These are phyloP conservation scores for Dasypus novemcinctus DNA, from an alignment of 2,113 vertebrate species.

Conservation along the genomic window DNA sequence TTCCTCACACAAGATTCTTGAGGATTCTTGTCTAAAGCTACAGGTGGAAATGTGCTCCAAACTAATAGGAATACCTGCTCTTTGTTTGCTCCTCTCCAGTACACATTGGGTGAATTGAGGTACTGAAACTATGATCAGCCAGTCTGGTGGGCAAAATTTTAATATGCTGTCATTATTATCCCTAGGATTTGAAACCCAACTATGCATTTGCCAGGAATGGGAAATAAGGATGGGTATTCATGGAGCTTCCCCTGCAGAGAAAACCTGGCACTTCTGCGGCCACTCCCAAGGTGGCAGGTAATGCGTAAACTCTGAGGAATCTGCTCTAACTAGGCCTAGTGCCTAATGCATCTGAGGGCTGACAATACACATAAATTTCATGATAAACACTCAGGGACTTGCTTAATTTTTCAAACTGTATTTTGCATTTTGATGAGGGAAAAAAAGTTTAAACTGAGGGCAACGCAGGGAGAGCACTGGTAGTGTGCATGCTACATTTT, in stretches of 20 bases:
- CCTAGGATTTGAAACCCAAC: slow-evolving; percentile 54
- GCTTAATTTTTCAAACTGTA: slow-evolving; percentile 81
- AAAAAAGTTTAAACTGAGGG: slow-evolving; percentile 57
- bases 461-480: slow-evolving; percentile 68
- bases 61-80: background rate
- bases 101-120: slow-evolving; percentile 49
- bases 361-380: slow-evolving; percentile 77
- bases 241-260: slow-evolving; percentile 62
- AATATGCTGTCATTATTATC: slow-evolving; percentile 54
- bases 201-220: slow-evolving; percentile 61
- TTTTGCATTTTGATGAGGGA: slow-evolving; percentile 82
- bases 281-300: slow-evolving; percentile 62
- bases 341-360: slow-evolving; percentile 66
- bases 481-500: slow-evolving; percentile 72
- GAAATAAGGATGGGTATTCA: slow-evolving; percentile 65
- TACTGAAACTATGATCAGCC: slow-evolving; percentile 67
- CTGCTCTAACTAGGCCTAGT: slow-evolving; percentile 66
- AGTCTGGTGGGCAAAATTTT: slow-evolving; percentile 61
- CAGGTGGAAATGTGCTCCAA: slow-evolving; percentile 62
- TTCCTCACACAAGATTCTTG: background rate
- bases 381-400: slow-evolving; percentile 73
- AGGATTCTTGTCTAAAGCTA: slow-evolving; percentile 31
- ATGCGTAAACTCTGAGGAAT: slow-evolving; percentile 73
- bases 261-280: slow-evolving; percentile 28
- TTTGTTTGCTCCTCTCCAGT: background rate